These are phyloP conservation scores for Keiferia lycopersicella DNA, from an alignment of 2,888 invertebrate species.

Conservation along the genomic window DNA sequence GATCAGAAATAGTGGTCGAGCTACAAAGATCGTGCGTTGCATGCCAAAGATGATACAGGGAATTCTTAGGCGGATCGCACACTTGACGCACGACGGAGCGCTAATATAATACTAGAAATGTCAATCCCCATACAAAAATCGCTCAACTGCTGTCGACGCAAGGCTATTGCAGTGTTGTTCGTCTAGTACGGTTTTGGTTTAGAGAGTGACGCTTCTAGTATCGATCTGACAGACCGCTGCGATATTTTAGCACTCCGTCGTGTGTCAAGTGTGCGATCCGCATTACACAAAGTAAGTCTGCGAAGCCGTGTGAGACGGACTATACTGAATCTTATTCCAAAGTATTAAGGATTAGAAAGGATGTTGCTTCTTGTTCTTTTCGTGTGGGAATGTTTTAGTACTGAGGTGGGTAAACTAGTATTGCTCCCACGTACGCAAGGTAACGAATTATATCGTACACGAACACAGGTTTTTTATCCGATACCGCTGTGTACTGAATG, in stretches of 20 bases:
- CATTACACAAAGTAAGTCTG: neutral
- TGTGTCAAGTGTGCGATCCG: neutral
- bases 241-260: no score
- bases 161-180: no score
- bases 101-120: neutral
- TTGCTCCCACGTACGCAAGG: conserved; percentile 10
- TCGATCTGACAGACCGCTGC: no score
- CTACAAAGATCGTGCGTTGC: neutral
- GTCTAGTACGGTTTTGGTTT: no score
- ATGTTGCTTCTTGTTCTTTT: no score
- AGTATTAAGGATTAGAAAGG: neutral
- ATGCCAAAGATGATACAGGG: neutral
- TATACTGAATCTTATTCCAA: neutral
- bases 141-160: no score
- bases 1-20: conserved; percentile 4
- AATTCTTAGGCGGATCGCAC: neutral
- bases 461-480: conserved; percentile 13
- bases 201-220: neutral
- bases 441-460: conserved; percentile 12
- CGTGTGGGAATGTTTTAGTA: neutral
- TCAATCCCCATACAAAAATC: no score
- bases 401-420: conserved; percentile 1
- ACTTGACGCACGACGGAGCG: neutral
- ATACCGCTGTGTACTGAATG: neutral
- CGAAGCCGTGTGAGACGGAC: neutral